phyloP scores from a whole-genome alignment of 1,140 invertebrate species.

The Parasteatoda tepidariorum region DNA sequence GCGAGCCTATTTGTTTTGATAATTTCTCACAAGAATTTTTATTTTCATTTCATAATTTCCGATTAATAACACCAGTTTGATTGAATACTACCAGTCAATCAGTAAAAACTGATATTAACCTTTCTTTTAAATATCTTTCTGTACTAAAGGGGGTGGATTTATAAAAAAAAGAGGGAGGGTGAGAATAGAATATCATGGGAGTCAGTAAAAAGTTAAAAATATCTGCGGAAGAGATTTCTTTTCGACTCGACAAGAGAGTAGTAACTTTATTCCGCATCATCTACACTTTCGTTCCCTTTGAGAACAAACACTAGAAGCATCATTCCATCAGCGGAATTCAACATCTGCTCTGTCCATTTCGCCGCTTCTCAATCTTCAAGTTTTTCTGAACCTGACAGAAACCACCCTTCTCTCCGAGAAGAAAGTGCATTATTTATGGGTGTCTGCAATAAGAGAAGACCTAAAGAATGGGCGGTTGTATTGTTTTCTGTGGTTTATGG shows the following conservation, averaged over 20 bases:
- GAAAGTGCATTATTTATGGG: background rate
- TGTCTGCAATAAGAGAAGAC: too few species aligned
- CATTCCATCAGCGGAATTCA: conserved; percentile 17
- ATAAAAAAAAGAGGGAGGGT: background rate
- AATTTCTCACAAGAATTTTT: too few species aligned
- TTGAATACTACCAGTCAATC: too few species aligned
- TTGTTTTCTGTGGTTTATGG: background rate
- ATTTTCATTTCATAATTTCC: too few species aligned
- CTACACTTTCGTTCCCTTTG: conserved; percentile 7
- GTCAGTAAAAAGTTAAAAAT: conserved; percentile 43
- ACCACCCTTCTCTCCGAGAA: background rate
- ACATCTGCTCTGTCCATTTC: conserved; percentile 52
- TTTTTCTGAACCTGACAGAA: conserved; percentile 7
- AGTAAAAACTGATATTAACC: too few species aligned
- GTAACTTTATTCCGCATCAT: conserved; percentile 46
- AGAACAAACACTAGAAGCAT: conserved; percentile 31
- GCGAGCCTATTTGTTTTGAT: too few species aligned
- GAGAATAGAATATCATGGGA: background rate
- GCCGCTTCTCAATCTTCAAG: background rate
- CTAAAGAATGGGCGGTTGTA: background rate
- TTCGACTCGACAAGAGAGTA: background rate
- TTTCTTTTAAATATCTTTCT: too few species aligned
- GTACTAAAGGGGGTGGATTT: too few species aligned
- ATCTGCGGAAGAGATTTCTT: background rate
- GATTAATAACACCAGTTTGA: too few species aligned